phyloP scores from a whole-genome alignment of 2,888 invertebrate species.

The Melinaea marsaeus region DNA sequence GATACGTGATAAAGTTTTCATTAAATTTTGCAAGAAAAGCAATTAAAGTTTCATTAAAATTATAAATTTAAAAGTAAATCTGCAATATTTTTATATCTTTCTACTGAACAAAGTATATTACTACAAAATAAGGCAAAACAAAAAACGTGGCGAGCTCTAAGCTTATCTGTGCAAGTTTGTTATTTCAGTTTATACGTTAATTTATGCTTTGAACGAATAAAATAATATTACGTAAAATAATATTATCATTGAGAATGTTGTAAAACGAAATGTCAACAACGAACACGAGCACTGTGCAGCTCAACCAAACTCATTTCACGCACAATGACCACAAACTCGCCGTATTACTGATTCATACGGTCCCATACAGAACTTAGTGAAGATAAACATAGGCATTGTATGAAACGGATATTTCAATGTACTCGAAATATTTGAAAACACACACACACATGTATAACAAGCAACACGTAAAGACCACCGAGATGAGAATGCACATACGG shows the following conservation, averaged over 20 bases:
- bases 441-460: not conserved
- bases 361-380: constrained; percentile 15
- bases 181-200: too few species aligned
- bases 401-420: constrained; percentile 8
- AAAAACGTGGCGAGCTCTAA: too few species aligned
- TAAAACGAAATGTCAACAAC: constrained; percentile 16
- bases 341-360: constrained; percentile 15
- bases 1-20: constrained; percentile 14
- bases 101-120: too few species aligned
- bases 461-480: not conserved
- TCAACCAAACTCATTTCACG: constrained; percentile 25
- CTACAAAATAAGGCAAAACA: too few species aligned
- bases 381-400: constrained; percentile 12
- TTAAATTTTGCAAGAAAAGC: constrained; percentile 16
- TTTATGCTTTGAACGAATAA: too few species aligned
- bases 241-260: not conserved
- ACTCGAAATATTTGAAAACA: constrained; percentile 9
- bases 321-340: constrained; percentile 15
- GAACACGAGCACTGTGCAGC: constrained; percentile 6
- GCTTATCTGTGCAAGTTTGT: too few species aligned
- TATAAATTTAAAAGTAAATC: not conserved
- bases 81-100: too few species aligned
- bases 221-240: not conserved
- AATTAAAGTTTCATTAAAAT: constrained; percentile 11
- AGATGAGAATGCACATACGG: not conserved